Conservation (phyloP, 2,888 invertebrate species). For the Melieria crassipennis region DNA sequence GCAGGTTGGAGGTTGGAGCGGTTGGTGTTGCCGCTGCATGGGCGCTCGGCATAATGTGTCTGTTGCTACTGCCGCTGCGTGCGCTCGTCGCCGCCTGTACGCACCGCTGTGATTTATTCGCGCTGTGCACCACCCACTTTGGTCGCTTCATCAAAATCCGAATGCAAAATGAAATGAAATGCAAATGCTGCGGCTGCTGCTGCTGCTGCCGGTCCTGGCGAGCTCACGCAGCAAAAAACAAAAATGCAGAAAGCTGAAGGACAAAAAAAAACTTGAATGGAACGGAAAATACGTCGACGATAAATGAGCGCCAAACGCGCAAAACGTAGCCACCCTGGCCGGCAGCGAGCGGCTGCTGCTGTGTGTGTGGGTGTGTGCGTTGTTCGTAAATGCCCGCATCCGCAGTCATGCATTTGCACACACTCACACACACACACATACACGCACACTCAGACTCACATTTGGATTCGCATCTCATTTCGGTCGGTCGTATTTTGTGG, state of each 20-base stretch:
- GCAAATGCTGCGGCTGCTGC: conserved; percentile 53
- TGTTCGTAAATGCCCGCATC: conserved; percentile 19
- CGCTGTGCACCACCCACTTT: conserved; percentile 44
- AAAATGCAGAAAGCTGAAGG: background rate
- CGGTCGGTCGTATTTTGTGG: conserved; percentile 31
- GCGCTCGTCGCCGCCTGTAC: conserved; percentile 41
- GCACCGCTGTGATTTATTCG: conserved; percentile 58
- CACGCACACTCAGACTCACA: conserved; percentile 13
- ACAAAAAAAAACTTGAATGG: background rate
- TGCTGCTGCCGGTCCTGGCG: background rate
- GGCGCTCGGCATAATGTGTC: conserved; percentile 51
- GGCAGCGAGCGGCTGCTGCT: background rate
- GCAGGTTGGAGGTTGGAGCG: conserved; percentile 12
- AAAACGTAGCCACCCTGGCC: background rate
- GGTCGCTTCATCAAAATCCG: conserved; percentile 53
- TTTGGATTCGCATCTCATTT: conserved; percentile 34
- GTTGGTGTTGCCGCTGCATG: conserved; percentile 24
- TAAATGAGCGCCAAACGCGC: conserved; percentile 20
- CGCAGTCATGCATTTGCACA: background rate
- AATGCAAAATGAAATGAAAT: conserved; percentile 58
- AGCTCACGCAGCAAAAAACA: conserved; percentile 16
- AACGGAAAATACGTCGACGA: conserved; percentile 6
- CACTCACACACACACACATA: conserved; percentile 4
- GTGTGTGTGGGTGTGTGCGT: conserved; percentile 23
- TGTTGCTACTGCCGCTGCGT: conserved; percentile 38